phyloP scores from a whole-genome alignment of 2,888 invertebrate species.

The Molorchus minor region DNA sequence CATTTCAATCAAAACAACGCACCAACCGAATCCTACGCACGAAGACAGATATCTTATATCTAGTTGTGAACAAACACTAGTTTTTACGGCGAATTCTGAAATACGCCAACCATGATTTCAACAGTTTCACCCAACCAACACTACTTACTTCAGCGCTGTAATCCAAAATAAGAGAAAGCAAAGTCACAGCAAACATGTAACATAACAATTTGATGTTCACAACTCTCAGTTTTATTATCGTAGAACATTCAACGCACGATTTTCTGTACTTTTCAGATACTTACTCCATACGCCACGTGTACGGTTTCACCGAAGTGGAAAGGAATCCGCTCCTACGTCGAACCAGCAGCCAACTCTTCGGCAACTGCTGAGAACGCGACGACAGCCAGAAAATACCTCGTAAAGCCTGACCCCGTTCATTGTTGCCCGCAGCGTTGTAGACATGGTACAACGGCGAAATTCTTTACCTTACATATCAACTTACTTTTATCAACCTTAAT shows the following conservation, averaged over 20 bases:
- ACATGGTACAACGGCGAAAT: constrained; percentile 44
- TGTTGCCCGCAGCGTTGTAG: constrained; percentile 44
- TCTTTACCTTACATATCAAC: constrained; percentile 42
- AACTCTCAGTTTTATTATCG: constrained; percentile 2
- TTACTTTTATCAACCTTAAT: constrained; percentile 42
- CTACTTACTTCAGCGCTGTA: constrained; percentile 18
- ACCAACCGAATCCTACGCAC: not conserved
- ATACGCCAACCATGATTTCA: not conserved
- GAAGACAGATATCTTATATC: not conserved
- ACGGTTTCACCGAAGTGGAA: constrained; percentile 13
- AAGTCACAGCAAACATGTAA: too few species aligned
- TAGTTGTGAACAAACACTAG: not conserved
- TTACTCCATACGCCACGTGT: constrained; percentile 17
- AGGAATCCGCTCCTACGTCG: constrained; percentile 4
- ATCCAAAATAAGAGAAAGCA: too few species aligned
- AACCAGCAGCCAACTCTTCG: constrained; percentile 14
- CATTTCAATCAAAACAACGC: not conserved
- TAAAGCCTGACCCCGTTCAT: constrained; percentile 45
- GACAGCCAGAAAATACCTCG: constrained; percentile 36
- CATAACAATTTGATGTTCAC: too few species aligned
- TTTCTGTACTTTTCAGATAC: not conserved
- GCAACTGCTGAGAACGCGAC: constrained; percentile 21
- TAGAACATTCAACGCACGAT: not conserved
- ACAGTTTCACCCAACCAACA: too few species aligned
- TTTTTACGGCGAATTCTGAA: not conserved